Base-by-base conservation (phyloP, 1,140 invertebrate genomes). In the Drosophila azteca region DNA sequence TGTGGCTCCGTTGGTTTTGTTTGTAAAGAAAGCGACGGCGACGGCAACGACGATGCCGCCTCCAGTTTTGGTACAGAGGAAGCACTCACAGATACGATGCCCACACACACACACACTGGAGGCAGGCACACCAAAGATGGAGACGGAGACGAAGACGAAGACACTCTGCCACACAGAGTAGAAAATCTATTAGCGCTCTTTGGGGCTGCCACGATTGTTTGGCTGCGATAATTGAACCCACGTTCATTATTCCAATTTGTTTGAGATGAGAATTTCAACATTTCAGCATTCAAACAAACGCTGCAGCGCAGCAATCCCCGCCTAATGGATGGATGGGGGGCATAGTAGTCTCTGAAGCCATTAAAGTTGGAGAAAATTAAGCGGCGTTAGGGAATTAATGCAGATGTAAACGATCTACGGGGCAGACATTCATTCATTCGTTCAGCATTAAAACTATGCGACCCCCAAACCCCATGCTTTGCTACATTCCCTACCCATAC, bases 141-240 rank as follows among this genome's bases (percentile, higher is more conserved):
- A 7, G 24, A 15, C 45, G 22, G 13, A 20, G 39, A 43, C n/a
- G 31, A 5, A 17, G 15, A 67, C 31, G 31, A 9, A 31, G 31
- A 9, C 31, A 31, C 29, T 8, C 29, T 8, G 29, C 29, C 29
- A 31, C 29, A 31, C 31, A 35, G 9, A 63, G 76, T 88, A 88
- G 79, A 83, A 88, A 88, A 88, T 88, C 83, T 88, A 88, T 88
- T 88, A 88, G 83, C 76, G 72, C 82, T 79, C 81, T 85, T 79
- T 62, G 65, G 46, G 58, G 51, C 67, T 52, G 82, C 53, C 62
- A 77, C 83, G 83, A 88, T 88, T 83, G 83, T 77, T 88, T 88
- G 79, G 60, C 67, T 62, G 83, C 80, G 83, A 87, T 88, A 89
- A 88, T 88, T 88, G 79, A 88, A 88, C 84, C 83, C 83, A 89